Conservation (phyloP, 2,113 vertebrate species). For the Laticauda laticaudata region DNA sequence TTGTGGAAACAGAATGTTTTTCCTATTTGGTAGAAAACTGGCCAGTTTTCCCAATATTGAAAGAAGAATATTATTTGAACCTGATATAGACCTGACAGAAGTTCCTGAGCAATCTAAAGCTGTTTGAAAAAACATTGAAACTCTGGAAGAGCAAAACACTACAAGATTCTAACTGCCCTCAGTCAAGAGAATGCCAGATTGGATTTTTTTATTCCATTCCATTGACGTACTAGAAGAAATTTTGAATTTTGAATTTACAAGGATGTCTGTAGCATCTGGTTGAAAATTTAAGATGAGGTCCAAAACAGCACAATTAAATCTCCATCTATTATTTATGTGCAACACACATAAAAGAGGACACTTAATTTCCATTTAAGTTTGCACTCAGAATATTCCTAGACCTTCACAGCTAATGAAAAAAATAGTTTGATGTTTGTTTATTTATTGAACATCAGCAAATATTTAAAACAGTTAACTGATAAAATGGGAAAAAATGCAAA, state of each 20-base stretch:
- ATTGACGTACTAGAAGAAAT: background rate
- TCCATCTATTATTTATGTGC: background rate
- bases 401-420: background rate
- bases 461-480: background rate
- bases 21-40: background rate
- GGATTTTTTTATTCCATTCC: background rate
- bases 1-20: background rate
- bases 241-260: background rate
- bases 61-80: background rate
- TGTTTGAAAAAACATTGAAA: background rate
- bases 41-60: background rate
- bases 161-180: background rate
- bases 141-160: no score
- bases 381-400: background rate
- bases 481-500: background rate
- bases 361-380: background rate
- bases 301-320: background rate
- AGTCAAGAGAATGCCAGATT: background rate
- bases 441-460: background rate
- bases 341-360: background rate
- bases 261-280: background rate
- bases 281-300: background rate
- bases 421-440: background rate
- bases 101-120: background rate
- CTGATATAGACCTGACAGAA: background rate